Evolutionary conservation across 2,113 vertebrate genomes (phyloP).

Genomic region (Anas platyrhynchos): DNA sequence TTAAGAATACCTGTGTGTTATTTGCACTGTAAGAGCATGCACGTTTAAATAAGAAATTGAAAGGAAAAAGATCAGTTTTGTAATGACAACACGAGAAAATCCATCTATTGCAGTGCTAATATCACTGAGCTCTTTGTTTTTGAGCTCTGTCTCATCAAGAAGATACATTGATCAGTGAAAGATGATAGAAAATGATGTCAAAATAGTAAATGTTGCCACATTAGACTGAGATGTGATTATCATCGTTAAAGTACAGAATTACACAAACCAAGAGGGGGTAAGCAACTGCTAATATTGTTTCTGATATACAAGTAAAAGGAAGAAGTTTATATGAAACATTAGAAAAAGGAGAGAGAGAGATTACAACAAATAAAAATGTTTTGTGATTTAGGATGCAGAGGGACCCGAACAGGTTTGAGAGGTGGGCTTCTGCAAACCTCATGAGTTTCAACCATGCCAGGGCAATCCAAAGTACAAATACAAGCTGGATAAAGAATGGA

Average conservation of each 20-base stretch:
- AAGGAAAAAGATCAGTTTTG: not conserved
- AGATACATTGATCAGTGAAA: not conserved
- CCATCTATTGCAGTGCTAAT: not conserved
- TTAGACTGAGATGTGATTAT: not conserved
- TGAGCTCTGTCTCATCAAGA: not conserved
- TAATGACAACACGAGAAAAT: not conserved
- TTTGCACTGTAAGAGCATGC: not conserved
- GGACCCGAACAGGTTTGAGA: no score
- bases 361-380: not conserved
- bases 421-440: no score
- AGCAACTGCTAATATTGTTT: not conserved
- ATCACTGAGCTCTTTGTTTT: not conserved
- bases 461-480: no score
- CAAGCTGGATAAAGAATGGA: no score
- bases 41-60: not conserved
- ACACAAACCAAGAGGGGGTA: not conserved
- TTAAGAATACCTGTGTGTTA: not conserved
- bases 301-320: not conserved
- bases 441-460: no score
- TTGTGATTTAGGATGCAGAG: not conserved
- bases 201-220: not conserved
- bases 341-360: not conserved
- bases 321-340: not conserved
- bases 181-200: not conserved
- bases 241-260: not conserved